Base-by-base conservation (phyloP, 1,140 invertebrate species). In the Dolichoris vasculosae region DNA sequence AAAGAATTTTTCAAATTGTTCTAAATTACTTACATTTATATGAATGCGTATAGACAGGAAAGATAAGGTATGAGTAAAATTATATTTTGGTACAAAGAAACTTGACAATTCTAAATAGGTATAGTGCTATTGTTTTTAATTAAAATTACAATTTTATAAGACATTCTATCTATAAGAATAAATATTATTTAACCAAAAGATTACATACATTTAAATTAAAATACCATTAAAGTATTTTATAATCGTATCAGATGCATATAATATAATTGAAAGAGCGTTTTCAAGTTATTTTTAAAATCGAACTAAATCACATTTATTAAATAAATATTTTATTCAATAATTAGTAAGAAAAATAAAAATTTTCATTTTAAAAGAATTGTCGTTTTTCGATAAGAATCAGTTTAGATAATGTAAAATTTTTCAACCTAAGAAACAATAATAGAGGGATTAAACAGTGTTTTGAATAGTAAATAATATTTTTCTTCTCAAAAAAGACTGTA, bases 361-460 rank as follows among this genome's bases (percentile, higher is more conserved):
- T 67, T 32, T 30, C 7, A 67, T 67, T 67, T 35, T 67, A 13
- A 67, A 67, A 32, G 30, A 67, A 67, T 67, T 67, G 32, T 11
- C 30, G n/a, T 11, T 13, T 9, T 2, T 67, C 11, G 63, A 67
- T 67, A 67, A 67, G 32, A 35, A 67, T 35, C 9, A 32, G 30
- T 13, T 32, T 0, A 67, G 63, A 67, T 67, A 67, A 67, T 32
- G 63, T 35, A 67, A 35, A 30, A 13, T 32, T 67, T 35, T 67
- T 11, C 63, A 11, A 1, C 63, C 13, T 3, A 35, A 23, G 17
- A 23, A 55, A 51, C 30, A n/a, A 23, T 46, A 38, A 48, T 20
- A 48, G 26, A 55, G 75, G 23, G 75, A 77, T 77, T 40, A 59
- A 78, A 48, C 23, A 48, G 48, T 17, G 48, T 32, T 78, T 78